A percentile compares a stretch with the other conserved stretches of the same genome.
Conservation (phyloP, 2,797 vertebrate genomes). For the Parauchenoglanis punctatus region DNA sequence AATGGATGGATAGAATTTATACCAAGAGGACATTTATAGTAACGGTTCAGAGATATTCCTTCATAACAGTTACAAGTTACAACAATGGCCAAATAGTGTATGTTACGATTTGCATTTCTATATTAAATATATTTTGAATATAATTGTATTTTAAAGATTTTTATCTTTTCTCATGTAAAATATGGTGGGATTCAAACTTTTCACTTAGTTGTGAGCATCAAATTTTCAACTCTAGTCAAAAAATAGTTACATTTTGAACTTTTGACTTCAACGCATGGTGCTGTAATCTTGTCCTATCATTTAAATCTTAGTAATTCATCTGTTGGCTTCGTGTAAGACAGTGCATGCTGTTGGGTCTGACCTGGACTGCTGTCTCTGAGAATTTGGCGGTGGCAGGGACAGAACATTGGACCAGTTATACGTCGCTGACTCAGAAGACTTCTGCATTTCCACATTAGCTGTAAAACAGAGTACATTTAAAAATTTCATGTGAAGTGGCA, state of each 20-base stretch:
- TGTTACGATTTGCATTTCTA: not conserved
- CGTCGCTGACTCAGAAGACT: conserved; percentile 73
- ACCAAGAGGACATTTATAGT: not conserved
- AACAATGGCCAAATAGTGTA: not conserved
- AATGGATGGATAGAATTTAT: not conserved
- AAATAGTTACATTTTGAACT: not conserved
- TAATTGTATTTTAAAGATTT: not conserved
- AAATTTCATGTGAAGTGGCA: not conserved
- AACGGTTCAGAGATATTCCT: not conserved
- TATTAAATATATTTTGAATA: not conserved
- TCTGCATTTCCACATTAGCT: conserved; percentile 77
- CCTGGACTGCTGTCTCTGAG: conserved; percentile 72
- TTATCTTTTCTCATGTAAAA: not conserved
- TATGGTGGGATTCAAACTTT: not conserved
- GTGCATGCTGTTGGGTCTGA: conserved; percentile 53
- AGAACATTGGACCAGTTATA: conserved; percentile 90
- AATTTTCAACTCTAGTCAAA: not conserved
- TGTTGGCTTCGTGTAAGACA: not conserved
- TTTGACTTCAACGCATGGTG: not conserved
- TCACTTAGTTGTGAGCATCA: not conserved
- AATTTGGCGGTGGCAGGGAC: conserved; percentile 80
- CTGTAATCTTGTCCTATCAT: not conserved
- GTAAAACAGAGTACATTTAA: conserved; percentile 40
- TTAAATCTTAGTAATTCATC: not conserved
- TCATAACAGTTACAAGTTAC: not conserved